Evolutionary conservation across 2,113 vertebrate species (phyloP).

Genomic region (Picathartes gymnocephalus): DNA sequence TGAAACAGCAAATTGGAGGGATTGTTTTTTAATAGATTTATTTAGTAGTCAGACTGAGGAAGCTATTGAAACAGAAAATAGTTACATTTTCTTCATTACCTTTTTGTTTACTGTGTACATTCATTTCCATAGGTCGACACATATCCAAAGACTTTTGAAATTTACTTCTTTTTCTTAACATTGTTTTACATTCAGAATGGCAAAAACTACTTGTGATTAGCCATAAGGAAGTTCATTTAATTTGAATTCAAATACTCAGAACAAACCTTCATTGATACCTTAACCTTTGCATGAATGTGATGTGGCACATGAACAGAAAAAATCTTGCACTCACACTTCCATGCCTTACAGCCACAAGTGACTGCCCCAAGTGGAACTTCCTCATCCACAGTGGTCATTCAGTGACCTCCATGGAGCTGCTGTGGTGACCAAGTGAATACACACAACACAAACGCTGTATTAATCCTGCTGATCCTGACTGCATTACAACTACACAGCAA

Average conservation of each 20-base stretch:
- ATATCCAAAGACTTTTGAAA: not conserved
- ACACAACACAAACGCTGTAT: not conserved
- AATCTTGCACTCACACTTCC: not conserved
- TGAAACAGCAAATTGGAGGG: not conserved
- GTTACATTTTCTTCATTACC: not conserved
- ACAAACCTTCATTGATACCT: not conserved
- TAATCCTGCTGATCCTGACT: not conserved
- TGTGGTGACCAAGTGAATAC: not conserved
- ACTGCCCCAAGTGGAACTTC: not conserved
- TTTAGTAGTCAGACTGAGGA: not conserved
- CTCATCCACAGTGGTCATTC: not conserved
- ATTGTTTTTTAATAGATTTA: not conserved
- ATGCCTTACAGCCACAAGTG: not conserved
- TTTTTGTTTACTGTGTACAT: not conserved
- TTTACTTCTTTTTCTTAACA: not conserved
- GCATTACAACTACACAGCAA: not conserved
- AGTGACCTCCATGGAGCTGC: not conserved
- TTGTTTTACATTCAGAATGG: not conserved
- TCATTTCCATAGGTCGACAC: not conserved
- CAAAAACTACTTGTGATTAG: not conserved
- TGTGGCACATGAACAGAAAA: not conserved
- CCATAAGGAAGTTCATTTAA: not conserved
- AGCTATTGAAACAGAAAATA: not conserved
- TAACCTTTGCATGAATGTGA: not conserved
- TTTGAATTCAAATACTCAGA: not conserved